Conservation (phyloP, 1,140 invertebrate genomes). For the Papilio xuthus region DNA sequence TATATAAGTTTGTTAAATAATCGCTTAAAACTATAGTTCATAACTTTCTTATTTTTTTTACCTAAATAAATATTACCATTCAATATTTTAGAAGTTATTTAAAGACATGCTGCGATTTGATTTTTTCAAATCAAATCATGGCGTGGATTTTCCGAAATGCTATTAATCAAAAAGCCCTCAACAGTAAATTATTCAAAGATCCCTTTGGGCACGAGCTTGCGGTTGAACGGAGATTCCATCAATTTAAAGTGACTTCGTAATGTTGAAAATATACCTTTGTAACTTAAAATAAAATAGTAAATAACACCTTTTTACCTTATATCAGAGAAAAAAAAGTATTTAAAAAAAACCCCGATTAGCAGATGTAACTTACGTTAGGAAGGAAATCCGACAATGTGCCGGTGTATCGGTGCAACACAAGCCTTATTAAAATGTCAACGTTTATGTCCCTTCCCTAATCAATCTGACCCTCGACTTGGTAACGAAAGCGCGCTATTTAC, state of each 20-base stretch:
- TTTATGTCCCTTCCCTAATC: too few species aligned
- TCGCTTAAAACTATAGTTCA: too few species aligned
- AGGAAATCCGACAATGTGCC: too few species aligned
- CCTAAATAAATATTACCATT: background rate
- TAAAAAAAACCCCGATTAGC: too few species aligned
- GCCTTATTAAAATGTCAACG: too few species aligned
- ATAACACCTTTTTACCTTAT: background rate
- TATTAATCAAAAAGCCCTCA: conserved; percentile 14
- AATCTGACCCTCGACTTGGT: too few species aligned
- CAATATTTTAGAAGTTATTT: background rate
- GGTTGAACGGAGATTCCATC: conserved; percentile 6
- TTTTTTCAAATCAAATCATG: conserved; percentile 1
- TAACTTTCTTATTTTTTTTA: too few species aligned
- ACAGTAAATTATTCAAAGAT: conserved; percentile 22
- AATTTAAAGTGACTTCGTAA: conserved; percentile 7
- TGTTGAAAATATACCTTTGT: background rate
- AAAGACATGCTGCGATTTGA: background rate
- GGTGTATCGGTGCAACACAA: too few species aligned
- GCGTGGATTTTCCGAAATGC: background rate
- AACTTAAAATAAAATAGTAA: background rate
- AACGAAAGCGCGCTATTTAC: too few species aligned
- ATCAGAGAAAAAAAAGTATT: too few species aligned
- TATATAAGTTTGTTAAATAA: too few species aligned
- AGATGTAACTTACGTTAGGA: too few species aligned
- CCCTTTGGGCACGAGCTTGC: background rate